phyloP scores from a whole-genome alignment of 1,140 invertebrate genomes.

The Polypedilum vanderplanki region DNA sequence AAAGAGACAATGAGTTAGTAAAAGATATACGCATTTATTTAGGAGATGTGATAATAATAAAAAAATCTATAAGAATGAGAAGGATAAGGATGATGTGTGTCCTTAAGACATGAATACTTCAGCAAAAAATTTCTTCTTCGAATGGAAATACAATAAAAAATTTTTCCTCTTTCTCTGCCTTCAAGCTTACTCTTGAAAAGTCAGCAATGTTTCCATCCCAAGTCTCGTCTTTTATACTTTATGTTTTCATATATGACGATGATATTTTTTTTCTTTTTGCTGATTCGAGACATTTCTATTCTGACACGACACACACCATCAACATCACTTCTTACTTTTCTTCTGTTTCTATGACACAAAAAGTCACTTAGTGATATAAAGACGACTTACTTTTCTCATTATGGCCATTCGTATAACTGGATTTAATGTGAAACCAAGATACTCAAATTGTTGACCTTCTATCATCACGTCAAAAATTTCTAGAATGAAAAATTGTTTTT shows the following conservation, averaged over 20 bases:
- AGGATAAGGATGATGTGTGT: constrained; percentile 5
- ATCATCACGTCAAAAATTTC: constrained; percentile 64
- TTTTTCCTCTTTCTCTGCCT: not conserved
- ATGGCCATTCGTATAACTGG: constrained; percentile 39
- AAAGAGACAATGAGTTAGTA: not conserved
- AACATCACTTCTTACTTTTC: constrained; percentile 42
- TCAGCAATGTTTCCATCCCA: not conserved
- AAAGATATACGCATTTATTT: not conserved
- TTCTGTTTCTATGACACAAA: not conserved
- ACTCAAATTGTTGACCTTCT: constrained; percentile 68
- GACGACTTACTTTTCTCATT: constrained; percentile 37
- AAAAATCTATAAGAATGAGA: not conserved
- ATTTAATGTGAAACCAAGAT: constrained; percentile 59
- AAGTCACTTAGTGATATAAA: not conserved
- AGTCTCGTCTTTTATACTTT: not conserved
- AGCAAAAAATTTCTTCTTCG: constrained; percentile 43
- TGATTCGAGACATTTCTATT: not conserved
- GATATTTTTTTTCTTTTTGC: constrained; percentile 9
- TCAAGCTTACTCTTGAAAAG: not conserved
- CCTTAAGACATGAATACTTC: constrained; percentile 17
- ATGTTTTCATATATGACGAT: no score
- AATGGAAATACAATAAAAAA: not conserved
- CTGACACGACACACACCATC: constrained; percentile 56
- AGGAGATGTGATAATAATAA: not conserved
- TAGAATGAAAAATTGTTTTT: constrained; percentile 36